Base-by-base conservation (phyloP, 2,888 invertebrate species). In the Bruchidius siliquastri region DNA sequence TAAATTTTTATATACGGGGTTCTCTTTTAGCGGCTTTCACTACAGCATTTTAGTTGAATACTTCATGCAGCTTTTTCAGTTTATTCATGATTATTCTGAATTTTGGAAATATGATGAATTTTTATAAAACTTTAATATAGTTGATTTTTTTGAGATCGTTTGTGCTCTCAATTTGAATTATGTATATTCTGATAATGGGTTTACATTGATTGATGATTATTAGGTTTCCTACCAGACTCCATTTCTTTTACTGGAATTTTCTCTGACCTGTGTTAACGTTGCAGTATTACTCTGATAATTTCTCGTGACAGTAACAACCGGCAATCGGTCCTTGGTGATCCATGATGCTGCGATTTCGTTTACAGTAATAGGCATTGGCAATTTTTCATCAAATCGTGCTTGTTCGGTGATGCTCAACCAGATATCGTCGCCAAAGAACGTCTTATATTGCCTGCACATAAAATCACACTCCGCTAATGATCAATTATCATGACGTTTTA, bases 321-420 rank as follows among this genome's bases (percentile, higher is more conserved):
- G 96, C 68, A 95, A 87, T 49, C 95, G 89, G 81, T 94, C 93
- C 83, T 94, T 93, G 20, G 91, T 90, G 21, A 95, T 93, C 96
- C 96, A 97, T 20, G 93, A 92, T 67, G 90, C 90, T 0, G 94
- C 94, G 66, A 96, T 92, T 68, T 91, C 90, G 77, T 89, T 89
- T n/a, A 92, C 88, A 73, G 91, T 91, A 70, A 92, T 87, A 13
- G 88, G 85, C 0, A 84, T 79, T 68, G 90, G 88, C 0, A 94
- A 84, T 74, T 88, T 90, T 0, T 87, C 86, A 80, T 92, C 92
- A 68, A 88, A 87, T 71, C 89, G 86, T 0, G 93, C 93, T 75
- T 92, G 92, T 71, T 90, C 88, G 49, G 93, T 92, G 69, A 96
- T 84, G 0, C 92, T 89, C 70, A 88, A 88, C 94, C 95, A 96